A percentile compares a stretch with the other conserved stretches of the same genome.
Conservation (phyloP, 2,113 vertebrate species). For the Gymnorhina tibicen region DNA sequence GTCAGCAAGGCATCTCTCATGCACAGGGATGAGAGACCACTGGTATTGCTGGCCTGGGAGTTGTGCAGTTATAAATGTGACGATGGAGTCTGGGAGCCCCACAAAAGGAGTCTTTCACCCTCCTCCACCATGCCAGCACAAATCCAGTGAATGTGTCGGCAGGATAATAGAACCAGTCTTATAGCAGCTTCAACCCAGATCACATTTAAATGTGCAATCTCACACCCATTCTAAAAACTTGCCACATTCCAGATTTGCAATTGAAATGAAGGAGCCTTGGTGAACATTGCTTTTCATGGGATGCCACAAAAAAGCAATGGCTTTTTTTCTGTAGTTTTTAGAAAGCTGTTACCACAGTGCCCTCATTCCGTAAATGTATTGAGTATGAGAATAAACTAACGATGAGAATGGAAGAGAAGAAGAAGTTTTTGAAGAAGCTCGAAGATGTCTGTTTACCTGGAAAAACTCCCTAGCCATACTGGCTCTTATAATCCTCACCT, state of each 20-base stretch:
- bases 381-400: background rate
- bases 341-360: background rate
- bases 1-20: background rate
- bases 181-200: constrained; percentile 5
- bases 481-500: background rate
- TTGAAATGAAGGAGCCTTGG: background rate
- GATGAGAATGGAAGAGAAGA: background rate
- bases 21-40: background rate
- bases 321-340: background rate
- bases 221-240: constrained; percentile 22
- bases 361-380: background rate
- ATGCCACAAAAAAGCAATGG: background rate
- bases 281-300: background rate
- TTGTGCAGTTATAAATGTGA: background rate
- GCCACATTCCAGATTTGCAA: constrained; percentile 25
- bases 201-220: constrained; percentile 46
- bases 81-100: background rate
- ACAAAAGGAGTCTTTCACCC: background rate
- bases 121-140: background rate
- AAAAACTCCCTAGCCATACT: background rate
- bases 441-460: background rate
- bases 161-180: background rate
- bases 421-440: background rate
- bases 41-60: background rate
- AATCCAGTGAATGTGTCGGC: background rate